phyloP scores from a whole-genome alignment of 2,888 invertebrate species.

The Sinopyrophorus schimmeli region DNA sequence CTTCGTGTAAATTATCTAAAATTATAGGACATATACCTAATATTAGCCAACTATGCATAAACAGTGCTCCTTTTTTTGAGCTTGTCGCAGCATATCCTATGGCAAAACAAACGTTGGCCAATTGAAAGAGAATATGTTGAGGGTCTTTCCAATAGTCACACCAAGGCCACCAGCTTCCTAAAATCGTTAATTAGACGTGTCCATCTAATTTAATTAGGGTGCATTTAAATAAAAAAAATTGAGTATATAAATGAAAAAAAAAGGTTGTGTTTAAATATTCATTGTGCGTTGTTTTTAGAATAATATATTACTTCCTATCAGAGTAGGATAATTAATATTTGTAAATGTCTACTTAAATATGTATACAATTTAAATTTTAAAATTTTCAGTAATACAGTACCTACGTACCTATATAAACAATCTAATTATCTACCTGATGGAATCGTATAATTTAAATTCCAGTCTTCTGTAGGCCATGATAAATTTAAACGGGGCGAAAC shows the following conservation, averaged over 20 bases:
- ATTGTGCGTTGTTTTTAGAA: too few species aligned
- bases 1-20: background rate
- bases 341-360: too few species aligned
- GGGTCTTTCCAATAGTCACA: conserved; percentile 74
- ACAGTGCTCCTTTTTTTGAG: conserved; percentile 75
- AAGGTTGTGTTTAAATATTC: too few species aligned
- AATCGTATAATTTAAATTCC: conserved; percentile 51
- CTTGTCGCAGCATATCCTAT: conserved; percentile 80
- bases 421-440: conserved; percentile 47
- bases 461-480: conserved; percentile 48
- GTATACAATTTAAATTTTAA: too few species aligned
- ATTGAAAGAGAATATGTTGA: conserved; percentile 73
- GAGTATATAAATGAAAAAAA: too few species aligned
- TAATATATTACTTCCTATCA: too few species aligned
- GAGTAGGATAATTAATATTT: too few species aligned
- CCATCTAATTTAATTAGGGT: too few species aligned
- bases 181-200: too few species aligned
- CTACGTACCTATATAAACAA: background rate
- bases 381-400: conserved; percentile 3
- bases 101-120: conserved; percentile 78
- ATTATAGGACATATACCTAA: conserved; percentile 59
- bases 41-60: conserved; percentile 80
- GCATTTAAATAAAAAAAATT: too few species aligned
- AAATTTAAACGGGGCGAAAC: conserved; percentile 49
- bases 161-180: conserved; percentile 71